Conservation (phyloP, 2,797 vertebrate genomes). For the Hippoglossus hippoglossus region DNA sequence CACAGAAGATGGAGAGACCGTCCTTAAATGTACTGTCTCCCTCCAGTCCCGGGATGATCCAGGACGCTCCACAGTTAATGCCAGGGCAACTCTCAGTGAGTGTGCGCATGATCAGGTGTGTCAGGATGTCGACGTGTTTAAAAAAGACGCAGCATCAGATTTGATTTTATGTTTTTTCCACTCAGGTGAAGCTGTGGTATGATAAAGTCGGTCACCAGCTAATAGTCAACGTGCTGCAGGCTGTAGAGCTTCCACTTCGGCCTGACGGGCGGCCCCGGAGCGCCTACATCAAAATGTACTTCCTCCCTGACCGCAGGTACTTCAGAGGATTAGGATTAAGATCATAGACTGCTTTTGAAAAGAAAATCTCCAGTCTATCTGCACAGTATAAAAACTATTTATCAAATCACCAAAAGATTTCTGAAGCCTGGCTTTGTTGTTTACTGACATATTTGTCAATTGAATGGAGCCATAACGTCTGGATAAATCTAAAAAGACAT, state of each 20-base stretch:
- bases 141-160: not conserved
- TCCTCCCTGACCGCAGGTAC: conserved; percentile 99
- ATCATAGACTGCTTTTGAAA: not conserved
- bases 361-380: not conserved
- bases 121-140: not conserved
- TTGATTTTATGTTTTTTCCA: conserved; percentile 19
- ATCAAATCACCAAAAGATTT: not conserved
- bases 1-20: conserved; percentile 99
- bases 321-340: not conserved
- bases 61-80: conserved; percentile 93
- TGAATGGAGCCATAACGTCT: not conserved
- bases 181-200: conserved; percentile 96
- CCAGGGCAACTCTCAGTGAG: conserved; percentile 96
- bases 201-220: conserved; percentile 98
- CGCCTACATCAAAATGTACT: conserved; percentile 99
- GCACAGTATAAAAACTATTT: not conserved
- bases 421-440: not conserved
- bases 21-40: conserved; percentile 98
- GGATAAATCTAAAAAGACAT: not conserved
- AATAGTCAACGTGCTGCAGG: conserved; percentile 96
- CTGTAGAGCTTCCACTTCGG: conserved; percentile 91
- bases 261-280: conserved; percentile 95
- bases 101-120: conserved; percentile 4
- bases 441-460: not conserved
- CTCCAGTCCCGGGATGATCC: conserved; percentile 93